phyloP scores from a whole-genome alignment of 2,113 vertebrate genomes.

The Mungos mungo region DNA sequence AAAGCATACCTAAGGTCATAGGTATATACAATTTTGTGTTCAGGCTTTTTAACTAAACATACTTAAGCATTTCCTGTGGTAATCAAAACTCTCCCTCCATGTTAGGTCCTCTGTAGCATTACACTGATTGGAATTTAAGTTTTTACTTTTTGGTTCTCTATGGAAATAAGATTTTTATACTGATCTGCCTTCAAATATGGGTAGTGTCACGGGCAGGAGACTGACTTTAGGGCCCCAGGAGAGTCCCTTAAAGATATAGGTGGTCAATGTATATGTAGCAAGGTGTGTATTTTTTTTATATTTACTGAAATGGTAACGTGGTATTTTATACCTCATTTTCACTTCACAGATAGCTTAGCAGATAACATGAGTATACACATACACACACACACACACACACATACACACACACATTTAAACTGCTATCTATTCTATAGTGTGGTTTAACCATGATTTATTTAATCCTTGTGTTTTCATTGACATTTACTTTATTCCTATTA shows the following conservation, averaged over 20 bases:
- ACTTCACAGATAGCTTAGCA: background rate
- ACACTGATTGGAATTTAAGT: background rate
- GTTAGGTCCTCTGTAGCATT: background rate
- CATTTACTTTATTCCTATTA: background rate
- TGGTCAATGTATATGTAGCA: background rate
- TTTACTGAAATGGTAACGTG: background rate
- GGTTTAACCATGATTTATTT: background rate
- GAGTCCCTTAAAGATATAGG: background rate
- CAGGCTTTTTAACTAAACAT: background rate
- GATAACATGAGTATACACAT: background rate
- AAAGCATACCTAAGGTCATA: background rate
- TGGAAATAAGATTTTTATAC: background rate
- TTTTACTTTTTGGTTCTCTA: constrained; percentile 3
- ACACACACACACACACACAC: background rate
- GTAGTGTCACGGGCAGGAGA: background rate
- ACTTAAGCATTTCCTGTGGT: background rate
- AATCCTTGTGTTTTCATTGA: background rate
- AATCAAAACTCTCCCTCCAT: background rate
- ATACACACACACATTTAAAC: background rate
- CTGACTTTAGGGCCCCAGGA: background rate
- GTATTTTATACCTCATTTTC: background rate
- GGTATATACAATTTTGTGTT: background rate
- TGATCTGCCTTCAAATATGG: background rate
- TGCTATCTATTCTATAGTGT: background rate
- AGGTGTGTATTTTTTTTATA: background rate